Percentiles rank a stretch among this genome's conserved stretches.
Evolutionary conservation across 2,888 invertebrate genomes (phyloP).

Genomic region (Thelaira solivaga): DNA sequence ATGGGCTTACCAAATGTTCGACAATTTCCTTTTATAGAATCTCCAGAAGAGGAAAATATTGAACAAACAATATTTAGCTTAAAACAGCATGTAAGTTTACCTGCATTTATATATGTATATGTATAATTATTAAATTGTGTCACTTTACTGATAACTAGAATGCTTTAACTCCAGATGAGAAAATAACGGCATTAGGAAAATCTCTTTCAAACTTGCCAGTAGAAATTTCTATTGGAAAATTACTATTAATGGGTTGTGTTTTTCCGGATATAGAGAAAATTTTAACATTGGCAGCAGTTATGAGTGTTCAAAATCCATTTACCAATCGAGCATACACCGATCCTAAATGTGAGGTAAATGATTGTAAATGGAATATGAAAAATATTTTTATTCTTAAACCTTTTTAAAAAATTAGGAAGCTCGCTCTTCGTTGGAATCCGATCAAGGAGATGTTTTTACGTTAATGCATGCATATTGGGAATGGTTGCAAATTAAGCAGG

Average conservation of each 20-base stretch:
- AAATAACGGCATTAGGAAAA: constrained; percentile 90
- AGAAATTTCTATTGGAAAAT: constrained; percentile 96
- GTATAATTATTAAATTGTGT: not conserved
- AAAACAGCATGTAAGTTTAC: constrained; percentile 86
- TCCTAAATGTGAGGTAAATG: constrained; percentile 87
- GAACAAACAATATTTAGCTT: constrained; percentile 91
- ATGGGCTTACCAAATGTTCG: constrained; percentile 94
- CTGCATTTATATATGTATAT: not conserved
- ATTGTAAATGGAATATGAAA: not conserved
- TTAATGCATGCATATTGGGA: constrained; percentile 90
- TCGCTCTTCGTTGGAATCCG: constrained; percentile 89
- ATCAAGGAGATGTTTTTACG: constrained; percentile 97
- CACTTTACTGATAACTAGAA: constrained; percentile 78
- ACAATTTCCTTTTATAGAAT: constrained; percentile 95
- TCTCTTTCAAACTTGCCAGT: constrained; percentile 94
- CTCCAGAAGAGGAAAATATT: constrained; percentile 89
- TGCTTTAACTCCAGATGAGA: constrained; percentile 87
- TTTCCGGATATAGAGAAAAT: constrained; percentile 93
- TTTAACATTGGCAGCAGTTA: constrained; percentile 91
- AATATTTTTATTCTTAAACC: not conserved
- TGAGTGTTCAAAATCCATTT: constrained; percentile 95
- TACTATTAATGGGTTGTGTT: constrained; percentile 93
- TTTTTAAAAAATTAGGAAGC: constrained; percentile 82
- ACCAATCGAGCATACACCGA: constrained; percentile 93
- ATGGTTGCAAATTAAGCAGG: constrained; percentile 89